phyloP scores from a whole-genome alignment of 2,888 invertebrate species.

The Ashinkailepas kermadecensis region DNA sequence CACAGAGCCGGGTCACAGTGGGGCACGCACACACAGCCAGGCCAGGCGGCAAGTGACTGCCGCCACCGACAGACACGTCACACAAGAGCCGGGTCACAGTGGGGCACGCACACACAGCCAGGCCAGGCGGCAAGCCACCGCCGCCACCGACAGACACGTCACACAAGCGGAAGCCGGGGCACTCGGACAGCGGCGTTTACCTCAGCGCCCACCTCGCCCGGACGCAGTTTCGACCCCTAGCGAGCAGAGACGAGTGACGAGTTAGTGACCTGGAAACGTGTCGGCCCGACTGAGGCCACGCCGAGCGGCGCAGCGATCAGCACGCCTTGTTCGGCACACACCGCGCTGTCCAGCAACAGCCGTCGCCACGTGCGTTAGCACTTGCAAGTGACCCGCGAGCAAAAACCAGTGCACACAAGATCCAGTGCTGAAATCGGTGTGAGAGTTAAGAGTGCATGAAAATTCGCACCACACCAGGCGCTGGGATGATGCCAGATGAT shows the following conservation, averaged over 20 bases:
- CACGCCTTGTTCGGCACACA: not conserved
- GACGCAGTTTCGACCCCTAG: conserved; percentile 15
- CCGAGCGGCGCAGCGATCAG: not conserved
- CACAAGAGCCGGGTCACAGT: too few species aligned
- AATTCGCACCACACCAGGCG: not conserved
- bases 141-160: too few species aligned
- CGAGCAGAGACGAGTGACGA: not conserved
- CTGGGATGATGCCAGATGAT: not conserved
- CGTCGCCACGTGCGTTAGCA: not conserved
- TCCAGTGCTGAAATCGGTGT: not conserved
- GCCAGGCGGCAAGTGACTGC: too few species aligned
- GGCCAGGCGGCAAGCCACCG: too few species aligned
- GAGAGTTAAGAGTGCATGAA: not conserved
- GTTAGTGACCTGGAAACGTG: not conserved
- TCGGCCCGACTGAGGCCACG: not conserved
- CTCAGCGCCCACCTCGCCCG: not conserved
- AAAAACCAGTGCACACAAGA: not conserved
- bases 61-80: too few species aligned
- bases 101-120: too few species aligned
- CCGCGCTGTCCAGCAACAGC: not conserved
- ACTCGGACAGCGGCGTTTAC: not conserved
- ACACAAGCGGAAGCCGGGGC: not conserved
- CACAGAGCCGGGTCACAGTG: too few species aligned
- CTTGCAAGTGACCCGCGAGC: not conserved
- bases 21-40: too few species aligned